A percentile compares a stretch with the other conserved stretches of the same genome.
Conservation (phyloP, 1,140 invertebrate species). For the Scaptomyza graminum region DNA sequence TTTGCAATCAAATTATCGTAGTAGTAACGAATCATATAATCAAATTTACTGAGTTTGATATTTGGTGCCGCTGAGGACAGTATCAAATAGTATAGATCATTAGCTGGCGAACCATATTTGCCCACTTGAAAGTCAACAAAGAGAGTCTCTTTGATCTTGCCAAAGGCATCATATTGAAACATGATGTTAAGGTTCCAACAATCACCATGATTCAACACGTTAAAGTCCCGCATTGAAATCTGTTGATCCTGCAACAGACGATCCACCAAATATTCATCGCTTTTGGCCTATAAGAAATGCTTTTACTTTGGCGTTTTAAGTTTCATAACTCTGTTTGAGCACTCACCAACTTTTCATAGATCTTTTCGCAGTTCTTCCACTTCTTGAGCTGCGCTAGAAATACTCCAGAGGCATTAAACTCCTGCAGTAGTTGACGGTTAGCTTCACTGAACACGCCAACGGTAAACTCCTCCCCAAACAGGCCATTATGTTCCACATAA, state of each 20-base stretch:
- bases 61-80: conserved; percentile 72
- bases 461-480: conserved; percentile 69
- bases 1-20: conserved; percentile 73
- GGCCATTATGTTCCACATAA: conserved; percentile 73
- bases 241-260: conserved; percentile 68
- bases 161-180: conserved; percentile 84
- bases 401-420: conserved; percentile 66
- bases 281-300: conserved; percentile 55
- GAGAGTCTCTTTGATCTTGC: conserved; percentile 78
- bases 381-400: conserved; percentile 75
- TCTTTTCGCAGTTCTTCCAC: conserved; percentile 70
- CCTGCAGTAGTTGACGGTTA: conserved; percentile 71
- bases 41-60: conserved; percentile 66
- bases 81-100: conserved; percentile 78
- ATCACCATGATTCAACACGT: conserved; percentile 88
- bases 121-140: conserved; percentile 80
- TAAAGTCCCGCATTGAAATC: conserved; percentile 84
- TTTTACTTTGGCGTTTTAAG: background rate
- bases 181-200: conserved; percentile 88
- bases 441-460: conserved; percentile 67
- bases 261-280: conserved; percentile 73
- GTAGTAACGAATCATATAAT: conserved; percentile 75
- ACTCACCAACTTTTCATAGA: conserved; percentile 73
- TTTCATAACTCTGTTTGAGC: background rate
- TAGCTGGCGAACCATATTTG: conserved; percentile 78